phyloP scores from a whole-genome alignment of 2,113 vertebrate species.

The Rhinichthys klamathensis region DNA sequence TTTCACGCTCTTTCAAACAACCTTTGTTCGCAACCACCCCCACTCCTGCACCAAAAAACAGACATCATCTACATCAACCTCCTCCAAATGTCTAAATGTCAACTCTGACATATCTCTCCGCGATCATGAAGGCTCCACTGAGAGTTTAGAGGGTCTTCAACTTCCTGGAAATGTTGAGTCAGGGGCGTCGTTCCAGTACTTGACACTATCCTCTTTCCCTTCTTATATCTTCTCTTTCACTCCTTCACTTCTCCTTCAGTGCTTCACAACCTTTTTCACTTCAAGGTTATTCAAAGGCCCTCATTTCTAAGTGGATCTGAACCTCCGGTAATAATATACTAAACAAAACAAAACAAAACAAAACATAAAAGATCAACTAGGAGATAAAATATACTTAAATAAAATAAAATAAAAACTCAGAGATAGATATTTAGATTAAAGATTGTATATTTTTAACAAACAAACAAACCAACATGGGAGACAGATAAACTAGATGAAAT shows the following conservation, averaged over 20 bases:
- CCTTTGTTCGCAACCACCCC: slow-evolving; percentile 14
- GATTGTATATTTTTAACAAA: neutral
- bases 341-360: too few relatives aligned
- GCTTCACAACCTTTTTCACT: too few relatives aligned
- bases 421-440: too few relatives aligned
- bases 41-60: slow-evolving; percentile 38
- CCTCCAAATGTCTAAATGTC: slow-evolving; percentile 32
- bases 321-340: too few relatives aligned
- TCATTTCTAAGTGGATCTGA: too few relatives aligned
- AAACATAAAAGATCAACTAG: neutral
- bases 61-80: slow-evolving; percentile 26
- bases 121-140: slow-evolving; percentile 12
- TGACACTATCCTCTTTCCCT: neutral
- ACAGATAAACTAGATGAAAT: neutral
- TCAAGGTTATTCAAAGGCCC: too few relatives aligned
- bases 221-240: neutral
- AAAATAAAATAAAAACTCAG: neutral
- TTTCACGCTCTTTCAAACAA: slow-evolving; percentile 30
- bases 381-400: neutral
- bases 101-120: slow-evolving; percentile 9
- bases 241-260: too few relatives aligned
- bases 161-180: slow-evolving; percentile 7
- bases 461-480: neutral
- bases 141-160: slow-evolving; percentile 13
- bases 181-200: neutral